Conservation (phyloP, 2,113 vertebrate genomes). For the Neolamprologus ventralis region DNA sequence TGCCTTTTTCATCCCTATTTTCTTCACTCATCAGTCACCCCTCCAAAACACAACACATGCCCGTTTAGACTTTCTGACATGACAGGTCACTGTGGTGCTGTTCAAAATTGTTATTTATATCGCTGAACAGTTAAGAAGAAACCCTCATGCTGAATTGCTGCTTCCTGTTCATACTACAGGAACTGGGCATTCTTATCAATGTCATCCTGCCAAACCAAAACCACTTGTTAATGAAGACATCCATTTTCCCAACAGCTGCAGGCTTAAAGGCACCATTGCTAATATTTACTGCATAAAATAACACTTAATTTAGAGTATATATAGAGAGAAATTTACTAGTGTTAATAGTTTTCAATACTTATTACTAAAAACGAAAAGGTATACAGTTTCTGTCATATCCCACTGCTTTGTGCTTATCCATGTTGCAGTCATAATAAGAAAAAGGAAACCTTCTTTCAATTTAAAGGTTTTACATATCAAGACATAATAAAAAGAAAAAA, state of each 20-base stretch:
- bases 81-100: background rate
- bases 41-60: background rate
- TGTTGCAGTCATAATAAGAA: background rate
- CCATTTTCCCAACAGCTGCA: background rate
- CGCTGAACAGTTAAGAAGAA: background rate
- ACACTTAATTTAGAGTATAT: background rate
- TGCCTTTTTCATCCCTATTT: background rate
- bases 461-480: background rate
- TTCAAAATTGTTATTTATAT: background rate
- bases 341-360: background rate
- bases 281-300: background rate
- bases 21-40: background rate
- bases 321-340: background rate
- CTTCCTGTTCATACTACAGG: conserved; percentile 13
- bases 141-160: background rate
- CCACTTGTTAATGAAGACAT: background rate
- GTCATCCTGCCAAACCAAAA: background rate
- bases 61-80: background rate
- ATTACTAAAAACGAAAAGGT: background rate
- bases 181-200: conserved; percentile 3
- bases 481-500: background rate
- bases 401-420: background rate
- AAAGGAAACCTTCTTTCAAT: background rate
- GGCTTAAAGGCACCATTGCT: background rate
- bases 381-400: background rate